Percentiles rank a stretch among this genome's conserved stretches.
These are phyloP conservation scores for Panagrolaimus sp. DNA, from an alignment of 1,140 invertebrate species.

Conservation along the genomic window DNA sequence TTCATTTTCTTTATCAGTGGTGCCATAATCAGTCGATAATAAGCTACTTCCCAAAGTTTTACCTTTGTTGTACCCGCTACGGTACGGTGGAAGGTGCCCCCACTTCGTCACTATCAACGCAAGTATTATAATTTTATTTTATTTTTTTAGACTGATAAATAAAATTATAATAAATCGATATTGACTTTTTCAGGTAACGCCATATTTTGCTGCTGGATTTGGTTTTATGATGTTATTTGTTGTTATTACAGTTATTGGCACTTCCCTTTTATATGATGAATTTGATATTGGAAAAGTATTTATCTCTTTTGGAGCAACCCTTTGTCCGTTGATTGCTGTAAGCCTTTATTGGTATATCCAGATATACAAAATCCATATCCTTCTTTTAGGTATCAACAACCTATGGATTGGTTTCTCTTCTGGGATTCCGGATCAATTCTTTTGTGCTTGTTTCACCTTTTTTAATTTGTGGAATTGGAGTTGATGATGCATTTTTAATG, in stretches of 20 bases:
- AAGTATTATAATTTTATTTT: too few species aligned
- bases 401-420: conserved; percentile 44
- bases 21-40: too few species aligned
- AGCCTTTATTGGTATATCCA: too few species aligned
- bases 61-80: too few species aligned
- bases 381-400: too few species aligned
- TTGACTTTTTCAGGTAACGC: conserved; percentile 39
- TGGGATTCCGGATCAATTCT: conserved; percentile 49
- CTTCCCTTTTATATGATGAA: conserved; percentile 33
- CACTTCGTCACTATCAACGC: too few species aligned
- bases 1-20: too few species aligned
- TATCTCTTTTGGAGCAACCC: conserved; percentile 30
- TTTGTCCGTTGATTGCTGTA: conserved; percentile 47
- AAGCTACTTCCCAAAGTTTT: too few species aligned
- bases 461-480: conserved; percentile 51
- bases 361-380: too few species aligned
- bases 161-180: too few species aligned
- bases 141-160: too few species aligned
- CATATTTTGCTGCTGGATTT: conserved; percentile 52
- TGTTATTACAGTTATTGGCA: conserved; percentile 29
- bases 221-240: conserved; percentile 45
- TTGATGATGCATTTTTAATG: conserved; percentile 45
- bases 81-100: too few species aligned
- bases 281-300: conserved; percentile 46
- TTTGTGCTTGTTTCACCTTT: conserved; percentile 55